These are phyloP conservation scores for Trypoxylon attenuatum DNA, from an alignment of 2,888 invertebrate species.

Conservation along the genomic window DNA sequence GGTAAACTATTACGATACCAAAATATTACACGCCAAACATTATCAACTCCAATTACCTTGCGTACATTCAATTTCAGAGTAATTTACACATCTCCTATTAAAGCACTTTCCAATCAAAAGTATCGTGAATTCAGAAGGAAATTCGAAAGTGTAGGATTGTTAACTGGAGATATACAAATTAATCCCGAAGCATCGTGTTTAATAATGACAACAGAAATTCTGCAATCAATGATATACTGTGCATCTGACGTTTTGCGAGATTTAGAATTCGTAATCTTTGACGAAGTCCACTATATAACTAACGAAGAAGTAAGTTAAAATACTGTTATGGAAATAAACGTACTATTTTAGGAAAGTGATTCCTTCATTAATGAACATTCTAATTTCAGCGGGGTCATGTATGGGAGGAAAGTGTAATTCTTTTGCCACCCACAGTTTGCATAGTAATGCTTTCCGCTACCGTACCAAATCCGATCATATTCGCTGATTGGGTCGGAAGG, in stretches of 20 bases:
- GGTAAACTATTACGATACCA: constrained; percentile 74
- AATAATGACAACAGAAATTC: constrained; percentile 99
- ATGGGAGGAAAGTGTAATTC: constrained; percentile 98
- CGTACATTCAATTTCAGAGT: constrained; percentile 76
- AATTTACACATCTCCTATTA: constrained; percentile 99
- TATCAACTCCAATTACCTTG: neutral
- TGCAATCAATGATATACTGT: constrained; percentile 96
- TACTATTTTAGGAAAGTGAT: neutral
- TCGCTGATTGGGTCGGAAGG: constrained; percentile 95
- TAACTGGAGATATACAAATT: constrained; percentile 97
- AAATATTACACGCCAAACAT: too few relatives aligned
- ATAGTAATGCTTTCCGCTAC: constrained; percentile 99
- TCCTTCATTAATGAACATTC: neutral
- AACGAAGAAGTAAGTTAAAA: constrained; percentile 85
- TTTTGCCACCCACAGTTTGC: constrained; percentile 94
- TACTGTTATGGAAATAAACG: neutral
- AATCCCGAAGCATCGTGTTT: constrained; percentile 95
- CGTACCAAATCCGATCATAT: constrained; percentile 96
- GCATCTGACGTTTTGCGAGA: constrained; percentile 96
- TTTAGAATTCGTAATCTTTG: constrained; percentile 98
- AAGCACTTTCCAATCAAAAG: constrained; percentile 99
- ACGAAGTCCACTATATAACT: constrained; percentile 99
- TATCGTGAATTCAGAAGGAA: constrained; percentile 96
- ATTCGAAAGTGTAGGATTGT: constrained; percentile 94
- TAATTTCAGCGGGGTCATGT: constrained; percentile 90